Evolutionary conservation across 2,888 invertebrate genomes (phyloP), one percentile per base, ranked within the genome.

Genomic region (Tholera decimalis): DNA sequence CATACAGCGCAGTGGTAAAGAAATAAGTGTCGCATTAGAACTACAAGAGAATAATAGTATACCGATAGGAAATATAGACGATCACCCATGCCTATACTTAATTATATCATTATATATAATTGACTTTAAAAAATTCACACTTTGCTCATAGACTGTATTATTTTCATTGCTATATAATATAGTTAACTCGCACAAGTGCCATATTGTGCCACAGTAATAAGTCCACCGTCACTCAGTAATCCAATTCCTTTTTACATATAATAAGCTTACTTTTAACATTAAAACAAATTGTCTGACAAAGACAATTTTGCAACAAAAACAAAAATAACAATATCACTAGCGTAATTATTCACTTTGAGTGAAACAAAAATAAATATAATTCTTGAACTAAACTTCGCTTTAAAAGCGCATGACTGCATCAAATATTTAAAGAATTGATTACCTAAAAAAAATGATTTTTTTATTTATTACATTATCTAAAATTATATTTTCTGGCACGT

Each of bases 321-420:
- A 55, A 39, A 26, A 62, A 46, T n/a, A 51, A 46, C 47, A 64
- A 43, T 55, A 56, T 72, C 55, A 70, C 68, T 26, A 47, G n/a
- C 50, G 1, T 50, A 60, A 47, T 33, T 8, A 61, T 39, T 65
- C 37, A 71, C 64, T 51, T 71, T n/a, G 11, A 55, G 44, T 50
- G 33, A 41, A 71, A 44, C 26, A 71, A 71, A 62, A 50, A 49
- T 62, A 71, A 68, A 62, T 30, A 26, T n/a, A 33, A 33, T 43
- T 54, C 8, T 63, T 64, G 20, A 50, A 20, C 35, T 61, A 50
- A 28, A 56, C 33, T 33, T 44, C 41, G 63, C 50, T 55, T 51
- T 39, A 51, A 2, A 55, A 70, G 61, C 70, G n/a, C 22, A 43
- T 9, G 1, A 59, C 28, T 46, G 39, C 47, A 60, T 51, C 30